Conservation (phyloP, 2,888 invertebrate genomes). For the Phlogophora meticulosa region DNA sequence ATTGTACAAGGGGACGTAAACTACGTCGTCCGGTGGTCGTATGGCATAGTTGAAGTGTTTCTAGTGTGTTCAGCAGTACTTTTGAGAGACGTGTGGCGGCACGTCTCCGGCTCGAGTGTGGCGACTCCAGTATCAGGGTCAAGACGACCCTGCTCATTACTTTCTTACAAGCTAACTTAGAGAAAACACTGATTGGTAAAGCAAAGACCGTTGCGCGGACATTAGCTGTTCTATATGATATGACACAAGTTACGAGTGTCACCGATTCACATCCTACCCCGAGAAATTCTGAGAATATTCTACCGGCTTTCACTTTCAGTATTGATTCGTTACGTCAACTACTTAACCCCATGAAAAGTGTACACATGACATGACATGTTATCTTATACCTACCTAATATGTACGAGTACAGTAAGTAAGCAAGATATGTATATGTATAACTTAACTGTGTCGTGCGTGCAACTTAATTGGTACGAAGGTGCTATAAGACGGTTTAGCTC, state of each 20-base stretch:
- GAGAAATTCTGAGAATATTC: slow-evolving; percentile 1
- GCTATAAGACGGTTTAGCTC: not conserved
- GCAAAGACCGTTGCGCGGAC: not conserved
- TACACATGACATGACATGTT: slow-evolving; percentile 7
- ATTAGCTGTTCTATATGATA: too few relatives aligned
- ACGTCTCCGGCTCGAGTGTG: not conserved
- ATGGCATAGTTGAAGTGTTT: slow-evolving; percentile 6
- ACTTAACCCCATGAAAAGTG: slow-evolving; percentile 5
- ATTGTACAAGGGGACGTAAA: not conserved
- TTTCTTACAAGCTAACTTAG: not conserved
- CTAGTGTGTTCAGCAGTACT: slow-evolving; percentile 8
- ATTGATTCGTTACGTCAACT: slow-evolving; percentile 12
- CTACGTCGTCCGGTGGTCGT: not conserved
- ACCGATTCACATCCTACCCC: too few relatives aligned
- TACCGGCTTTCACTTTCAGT: not conserved
- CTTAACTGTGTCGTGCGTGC: too few relatives aligned
- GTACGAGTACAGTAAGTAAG: too few relatives aligned
- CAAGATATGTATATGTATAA: not conserved
- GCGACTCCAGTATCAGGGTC: not conserved
- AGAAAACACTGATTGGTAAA: not conserved
- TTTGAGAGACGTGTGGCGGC: not conserved
- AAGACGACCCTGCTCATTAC: not conserved
- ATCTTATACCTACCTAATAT: not conserved
- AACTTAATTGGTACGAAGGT: not conserved
- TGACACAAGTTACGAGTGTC: too few relatives aligned